phyloP scores from a whole-genome alignment of 2,113 vertebrate genomes.

The Podocnemis expansa region DNA sequence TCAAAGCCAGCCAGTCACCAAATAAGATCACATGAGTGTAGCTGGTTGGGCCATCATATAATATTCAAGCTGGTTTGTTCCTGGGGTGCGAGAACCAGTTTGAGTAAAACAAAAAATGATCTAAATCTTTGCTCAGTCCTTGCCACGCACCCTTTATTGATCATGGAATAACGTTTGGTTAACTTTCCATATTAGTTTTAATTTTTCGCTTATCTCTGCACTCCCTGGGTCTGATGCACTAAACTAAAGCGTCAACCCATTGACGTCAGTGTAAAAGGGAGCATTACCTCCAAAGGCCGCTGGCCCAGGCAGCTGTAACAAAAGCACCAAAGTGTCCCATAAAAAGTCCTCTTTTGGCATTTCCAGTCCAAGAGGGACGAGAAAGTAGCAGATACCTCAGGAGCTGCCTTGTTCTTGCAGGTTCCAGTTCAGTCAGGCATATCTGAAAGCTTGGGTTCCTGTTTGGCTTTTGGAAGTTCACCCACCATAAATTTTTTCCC shows the following conservation, averaged over 20 bases:
- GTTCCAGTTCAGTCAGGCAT: background rate
- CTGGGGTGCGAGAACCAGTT: constrained; percentile 45
- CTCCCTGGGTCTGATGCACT: background rate
- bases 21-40: background rate
- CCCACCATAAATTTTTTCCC: background rate
- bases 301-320: background rate
- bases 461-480: background rate
- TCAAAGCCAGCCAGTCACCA: background rate
- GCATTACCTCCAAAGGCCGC: background rate
- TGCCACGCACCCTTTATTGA: background rate
- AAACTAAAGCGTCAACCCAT: background rate
- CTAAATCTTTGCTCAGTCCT: constrained; percentile 33
- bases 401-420: background rate
- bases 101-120: background rate
- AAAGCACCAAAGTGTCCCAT: background rate
- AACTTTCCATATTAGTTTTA: background rate
- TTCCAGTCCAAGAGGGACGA: background rate
- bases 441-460: background rate
- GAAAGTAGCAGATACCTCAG: background rate
- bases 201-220: background rate
- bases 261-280: constrained; percentile 20
- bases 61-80: constrained; percentile 41
- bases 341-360: background rate
- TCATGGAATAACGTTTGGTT: constrained; percentile 2
- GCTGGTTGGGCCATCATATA: constrained; percentile 18